Percentiles rank a stretch among this genome's conserved stretches.
Conservation (phyloP, 2,888 invertebrate genomes). For the Elegia similella region DNA sequence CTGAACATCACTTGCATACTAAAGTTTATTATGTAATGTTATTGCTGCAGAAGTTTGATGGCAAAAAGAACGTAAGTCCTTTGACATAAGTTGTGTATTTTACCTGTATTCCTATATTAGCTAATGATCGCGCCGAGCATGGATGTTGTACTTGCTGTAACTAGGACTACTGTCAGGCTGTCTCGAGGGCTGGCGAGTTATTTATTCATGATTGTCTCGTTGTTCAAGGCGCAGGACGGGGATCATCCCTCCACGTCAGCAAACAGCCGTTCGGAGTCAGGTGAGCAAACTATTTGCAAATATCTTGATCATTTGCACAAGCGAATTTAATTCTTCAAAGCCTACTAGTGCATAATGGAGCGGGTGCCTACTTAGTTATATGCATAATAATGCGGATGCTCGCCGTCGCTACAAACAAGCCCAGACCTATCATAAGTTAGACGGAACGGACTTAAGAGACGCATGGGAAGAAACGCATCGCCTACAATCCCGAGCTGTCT, state of each 20-base stretch:
- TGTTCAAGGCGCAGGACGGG: constrained; percentile 55
- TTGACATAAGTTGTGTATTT: constrained; percentile 16
- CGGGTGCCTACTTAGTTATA: too few relatives aligned
- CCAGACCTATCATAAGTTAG: too few relatives aligned
- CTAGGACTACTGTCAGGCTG: constrained; percentile 16
- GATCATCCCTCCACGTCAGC: constrained; percentile 49
- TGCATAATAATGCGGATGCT: too few relatives aligned
- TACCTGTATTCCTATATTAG: constrained; percentile 12
- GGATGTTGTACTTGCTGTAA: constrained; percentile 16
- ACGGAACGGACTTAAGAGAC: too few relatives aligned
- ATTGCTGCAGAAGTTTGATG: constrained; percentile 18
- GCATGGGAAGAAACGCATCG: too few relatives aligned
- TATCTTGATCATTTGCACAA: too few relatives aligned
- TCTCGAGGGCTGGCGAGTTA: background rate
- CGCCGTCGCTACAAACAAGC: too few relatives aligned
- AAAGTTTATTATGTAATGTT: constrained; percentile 18
- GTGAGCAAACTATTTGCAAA: constrained; percentile 32
- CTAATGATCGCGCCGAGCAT: constrained; percentile 14
- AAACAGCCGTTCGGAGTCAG: constrained; percentile 45
- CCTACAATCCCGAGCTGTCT: too few relatives aligned
- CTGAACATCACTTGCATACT: constrained; percentile 12
- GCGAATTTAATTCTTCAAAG: too few relatives aligned
- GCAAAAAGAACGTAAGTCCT: constrained; percentile 16
- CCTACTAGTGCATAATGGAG: too few relatives aligned
- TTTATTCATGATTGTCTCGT: constrained; percentile 15